Conservation (phyloP, 2,113 vertebrate genomes). For the Ameiurus melas region DNA sequence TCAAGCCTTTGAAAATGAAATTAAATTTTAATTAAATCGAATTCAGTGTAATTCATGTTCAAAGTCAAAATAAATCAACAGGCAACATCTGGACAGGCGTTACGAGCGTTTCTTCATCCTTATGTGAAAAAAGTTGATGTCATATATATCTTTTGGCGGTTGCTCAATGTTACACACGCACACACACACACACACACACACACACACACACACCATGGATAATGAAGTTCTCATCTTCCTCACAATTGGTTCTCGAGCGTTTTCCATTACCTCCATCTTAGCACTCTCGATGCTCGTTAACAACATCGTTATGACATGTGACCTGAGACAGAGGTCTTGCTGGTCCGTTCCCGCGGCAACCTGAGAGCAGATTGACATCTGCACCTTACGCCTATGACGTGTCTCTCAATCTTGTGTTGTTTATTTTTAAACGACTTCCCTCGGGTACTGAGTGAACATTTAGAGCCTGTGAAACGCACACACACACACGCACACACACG, state of each 20-base stretch:
- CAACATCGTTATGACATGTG: slow-evolving; percentile 30
- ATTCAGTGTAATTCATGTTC: background rate
- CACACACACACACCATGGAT: background rate
- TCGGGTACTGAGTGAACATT: background rate
- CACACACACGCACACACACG: slow-evolving; percentile 12
- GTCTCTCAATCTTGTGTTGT: slow-evolving; percentile 14
- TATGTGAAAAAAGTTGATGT: background rate
- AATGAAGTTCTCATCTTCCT: slow-evolving; percentile 22
- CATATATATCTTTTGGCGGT: background rate
- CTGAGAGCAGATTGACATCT: background rate
- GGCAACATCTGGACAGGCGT: background rate
- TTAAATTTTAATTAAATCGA: background rate
- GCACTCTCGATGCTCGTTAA: slow-evolving; percentile 30
- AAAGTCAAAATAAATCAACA: background rate
- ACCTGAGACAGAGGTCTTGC: slow-evolving; percentile 15
- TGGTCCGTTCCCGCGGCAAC: slow-evolving; percentile 3
- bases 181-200: background rate
- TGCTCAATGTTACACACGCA: background rate
- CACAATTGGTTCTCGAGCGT: background rate
- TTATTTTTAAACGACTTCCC: background rate
- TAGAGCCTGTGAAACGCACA: background rate
- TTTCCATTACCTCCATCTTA: background rate
- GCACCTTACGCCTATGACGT: slow-evolving; percentile 11
- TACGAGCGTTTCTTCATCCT: background rate
- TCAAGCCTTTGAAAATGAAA: background rate